Percentiles rank a stretch among this genome's conserved stretches.
Evolutionary conservation across 2,797 vertebrate species (phyloP).

Genomic region (Sarcophilus harrisii): DNA sequence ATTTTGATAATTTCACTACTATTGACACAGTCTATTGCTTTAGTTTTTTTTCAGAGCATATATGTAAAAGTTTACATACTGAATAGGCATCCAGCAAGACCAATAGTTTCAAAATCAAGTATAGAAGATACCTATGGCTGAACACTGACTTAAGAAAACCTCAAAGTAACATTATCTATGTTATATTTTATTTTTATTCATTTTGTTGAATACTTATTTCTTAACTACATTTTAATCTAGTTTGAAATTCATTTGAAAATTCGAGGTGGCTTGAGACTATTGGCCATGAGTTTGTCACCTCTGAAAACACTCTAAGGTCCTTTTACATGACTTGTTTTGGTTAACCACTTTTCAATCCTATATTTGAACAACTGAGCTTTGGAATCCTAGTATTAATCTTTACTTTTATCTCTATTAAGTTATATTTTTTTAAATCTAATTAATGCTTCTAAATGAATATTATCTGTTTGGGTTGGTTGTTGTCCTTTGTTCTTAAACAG

Average conservation of each 20-base stretch:
- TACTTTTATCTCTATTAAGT: neutral
- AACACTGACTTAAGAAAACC: neutral
- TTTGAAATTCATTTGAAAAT: neutral
- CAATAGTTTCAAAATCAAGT: neutral
- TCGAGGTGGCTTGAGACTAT: neutral
- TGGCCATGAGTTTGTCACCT: neutral
- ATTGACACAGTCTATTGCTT: neutral
- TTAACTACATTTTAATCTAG: neutral
- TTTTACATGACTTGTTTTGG: neutral
- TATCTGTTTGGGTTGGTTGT: neutral
- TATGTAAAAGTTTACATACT: neutral
- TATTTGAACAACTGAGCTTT: neutral
- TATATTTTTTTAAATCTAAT: too few relatives aligned
- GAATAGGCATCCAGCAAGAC: neutral
- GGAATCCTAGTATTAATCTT: neutral
- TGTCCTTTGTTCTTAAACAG: too few relatives aligned
- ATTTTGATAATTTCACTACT: neutral
- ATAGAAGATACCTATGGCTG: neutral
- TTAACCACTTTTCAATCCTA: neutral
- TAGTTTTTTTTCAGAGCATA: neutral
- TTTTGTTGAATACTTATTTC: neutral
- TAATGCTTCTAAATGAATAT: neutral
- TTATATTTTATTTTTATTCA: neutral
- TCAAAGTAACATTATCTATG: neutral
- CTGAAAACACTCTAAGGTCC: neutral